Base-by-base conservation (phyloP, 2,113 vertebrate genomes). In the Silurus meridionalis region DNA sequence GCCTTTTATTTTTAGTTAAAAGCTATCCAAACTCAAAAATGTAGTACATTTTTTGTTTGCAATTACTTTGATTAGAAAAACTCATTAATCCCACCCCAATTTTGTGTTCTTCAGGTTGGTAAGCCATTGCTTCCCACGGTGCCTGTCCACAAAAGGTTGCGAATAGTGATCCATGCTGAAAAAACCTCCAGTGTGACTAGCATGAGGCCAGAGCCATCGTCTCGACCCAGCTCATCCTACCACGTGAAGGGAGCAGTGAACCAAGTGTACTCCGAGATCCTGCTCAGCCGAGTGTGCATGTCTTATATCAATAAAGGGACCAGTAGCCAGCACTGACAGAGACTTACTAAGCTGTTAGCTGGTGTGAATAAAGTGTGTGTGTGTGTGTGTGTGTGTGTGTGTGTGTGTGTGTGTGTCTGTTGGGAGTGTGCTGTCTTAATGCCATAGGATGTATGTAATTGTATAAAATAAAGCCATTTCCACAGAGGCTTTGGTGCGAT, bases 211-310 rank as follows among this genome's bases (percentile, higher is more conserved):
- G 92, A 93, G 74, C 91, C 91, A 82, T 88, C 87, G 88, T 87
- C 83, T 87, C 92, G 93, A 83, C 91, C 93, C 85, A 95, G 92
- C 37, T 94, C 93, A 0, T 94, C 94, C 0, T 99, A 97, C 94
- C 97, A 97, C 5, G 96, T 99, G 90, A 95, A 88, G 90, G 98
- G 97, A 86, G 94, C 97, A 74, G 95, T 99, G 86, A 99, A 99
- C 94, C 96, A 96, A 91, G 96, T 98, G 89, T 99, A 96, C 94
- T 97, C 97, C 67, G 97, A 99, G 95, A 98, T 99, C 92, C 95
- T 99, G 90, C 95, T 99, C 90, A 98, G 96, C 93, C 96, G 97
- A 91, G 93, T 99, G 86, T 99, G 97, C 92, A 89, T 90, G 9
- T 91, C 74, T 63, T 89, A 71, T 89, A 90, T 80, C 64, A 88